Percentiles rank a stretch among this genome's conserved stretches.
Conservation (phyloP, 2,888 invertebrate species). For the Blastobasis lacticolella region DNA sequence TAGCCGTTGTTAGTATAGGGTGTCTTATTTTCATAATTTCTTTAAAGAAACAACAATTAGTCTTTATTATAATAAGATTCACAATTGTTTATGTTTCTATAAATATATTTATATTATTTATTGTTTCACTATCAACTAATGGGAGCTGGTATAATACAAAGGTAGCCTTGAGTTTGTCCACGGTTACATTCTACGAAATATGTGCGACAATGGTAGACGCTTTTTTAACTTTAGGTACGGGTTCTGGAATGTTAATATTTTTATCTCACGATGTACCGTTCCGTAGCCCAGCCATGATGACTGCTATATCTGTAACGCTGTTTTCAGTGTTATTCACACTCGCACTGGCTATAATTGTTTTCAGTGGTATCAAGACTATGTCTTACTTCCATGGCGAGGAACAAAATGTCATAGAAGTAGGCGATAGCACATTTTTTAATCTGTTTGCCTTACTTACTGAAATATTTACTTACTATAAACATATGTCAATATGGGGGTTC, state of each 20-base stretch:
- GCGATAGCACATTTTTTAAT: slow-evolving; percentile 34
- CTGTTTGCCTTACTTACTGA: slow-evolving; percentile 47
- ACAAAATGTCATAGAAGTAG: slow-evolving; percentile 47
- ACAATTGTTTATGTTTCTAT: slow-evolving; percentile 30
- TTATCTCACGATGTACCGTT: slow-evolving; percentile 46
- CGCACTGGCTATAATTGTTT: slow-evolving; percentile 39
- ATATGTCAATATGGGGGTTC: slow-evolving; percentile 43
- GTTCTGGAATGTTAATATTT: slow-evolving; percentile 45
- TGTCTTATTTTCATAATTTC: too few relatives aligned
- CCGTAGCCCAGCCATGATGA: slow-evolving; percentile 59
- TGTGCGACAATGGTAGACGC: slow-evolving; percentile 33
- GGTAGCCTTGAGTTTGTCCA: slow-evolving; percentile 25
- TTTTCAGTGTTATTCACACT: slow-evolving; percentile 35
- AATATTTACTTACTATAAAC: slow-evolving; percentile 48
- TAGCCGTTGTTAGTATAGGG: too few relatives aligned
- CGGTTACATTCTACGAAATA: slow-evolving; percentile 22
- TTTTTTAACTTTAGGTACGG: slow-evolving; percentile 41
- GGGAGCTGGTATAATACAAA: slow-evolving; percentile 52
- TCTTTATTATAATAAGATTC: slow-evolving; percentile 20
- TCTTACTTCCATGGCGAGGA: slow-evolving; percentile 59
- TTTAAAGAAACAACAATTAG: too few relatives aligned
- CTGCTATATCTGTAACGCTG: slow-evolving; percentile 40
- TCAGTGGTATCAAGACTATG: slow-evolving; percentile 53
- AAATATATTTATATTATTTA: slow-evolving; percentile 38
- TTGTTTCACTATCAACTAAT: slow-evolving; percentile 43